phyloP scores from a whole-genome alignment of 2,797 vertebrate genomes.

The Bufotes viridis region DNA sequence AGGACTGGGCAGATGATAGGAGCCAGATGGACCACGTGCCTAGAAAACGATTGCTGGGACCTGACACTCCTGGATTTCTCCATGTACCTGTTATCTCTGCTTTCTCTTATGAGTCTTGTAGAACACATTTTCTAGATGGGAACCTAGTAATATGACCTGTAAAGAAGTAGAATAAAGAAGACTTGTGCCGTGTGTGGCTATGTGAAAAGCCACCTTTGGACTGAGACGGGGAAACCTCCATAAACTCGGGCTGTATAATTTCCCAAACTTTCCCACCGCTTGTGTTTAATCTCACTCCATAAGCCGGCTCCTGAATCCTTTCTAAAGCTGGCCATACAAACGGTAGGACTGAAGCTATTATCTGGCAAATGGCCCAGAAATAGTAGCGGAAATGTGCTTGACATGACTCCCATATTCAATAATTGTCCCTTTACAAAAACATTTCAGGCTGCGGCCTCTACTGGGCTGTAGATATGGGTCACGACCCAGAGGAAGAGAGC shows the following conservation, averaged over 20 bases:
- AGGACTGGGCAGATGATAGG: neutral
- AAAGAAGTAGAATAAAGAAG: neutral
- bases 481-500: neutral
- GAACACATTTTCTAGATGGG: neutral
- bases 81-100: neutral
- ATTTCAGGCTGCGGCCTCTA: neutral
- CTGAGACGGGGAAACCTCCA: neutral
- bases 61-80: neutral
- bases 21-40: neutral
- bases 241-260: neutral
- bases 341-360: neutral
- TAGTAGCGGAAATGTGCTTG: constrained; percentile 2
- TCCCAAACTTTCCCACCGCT: neutral
- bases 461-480: neutral
- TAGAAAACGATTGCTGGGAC: too few relatives aligned
- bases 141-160: neutral
- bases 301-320: neutral
- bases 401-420: neutral
- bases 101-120: neutral
- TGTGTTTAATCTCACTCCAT: neutral
- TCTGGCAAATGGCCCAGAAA: neutral
- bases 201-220: neutral
- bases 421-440: neutral
- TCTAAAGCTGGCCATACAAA: neutral
- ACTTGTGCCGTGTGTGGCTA: neutral